Evolutionary conservation across 2,113 vertebrate genomes (phyloP).

Genomic region (Labeo rohita): DNA sequence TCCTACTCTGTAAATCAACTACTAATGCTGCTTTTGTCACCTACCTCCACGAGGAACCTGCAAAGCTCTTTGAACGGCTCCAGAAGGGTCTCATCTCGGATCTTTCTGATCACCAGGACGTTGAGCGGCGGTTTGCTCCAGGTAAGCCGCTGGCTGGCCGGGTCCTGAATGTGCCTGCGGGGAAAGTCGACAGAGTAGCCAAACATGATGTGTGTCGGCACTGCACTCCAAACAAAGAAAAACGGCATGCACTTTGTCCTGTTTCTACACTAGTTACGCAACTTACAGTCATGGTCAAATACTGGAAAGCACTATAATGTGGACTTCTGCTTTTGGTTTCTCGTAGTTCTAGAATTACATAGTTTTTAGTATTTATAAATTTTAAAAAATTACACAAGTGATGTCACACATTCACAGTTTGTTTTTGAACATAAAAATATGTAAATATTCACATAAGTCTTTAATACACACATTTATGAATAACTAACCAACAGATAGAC

Average conservation of each 20-base stretch:
- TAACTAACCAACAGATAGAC: neutral
- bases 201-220: conserved; percentile 19
- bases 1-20: neutral
- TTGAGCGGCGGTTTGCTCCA: conserved; percentile 82
- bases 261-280: neutral
- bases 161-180: conserved; percentile 83
- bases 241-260: neutral
- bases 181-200: conserved; percentile 17
- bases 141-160: conserved; percentile 80
- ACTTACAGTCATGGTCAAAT: neutral
- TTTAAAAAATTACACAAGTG: neutral
- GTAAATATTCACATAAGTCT: neutral
- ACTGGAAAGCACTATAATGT: neutral
- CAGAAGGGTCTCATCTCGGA: conserved; percentile 77
- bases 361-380: neutral
- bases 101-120: conserved; percentile 80
- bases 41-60: conserved; percentile 80
- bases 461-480: neutral
- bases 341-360: neutral
- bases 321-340: conserved; percentile 18
- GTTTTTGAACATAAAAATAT: neutral
- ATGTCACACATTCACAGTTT: neutral
- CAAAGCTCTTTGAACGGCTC: conserved; percentile 83
- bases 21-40: neutral
- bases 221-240: neutral